phyloP scores from a whole-genome alignment of 2,888 invertebrate genomes.

The Drosophila leonis region DNA sequence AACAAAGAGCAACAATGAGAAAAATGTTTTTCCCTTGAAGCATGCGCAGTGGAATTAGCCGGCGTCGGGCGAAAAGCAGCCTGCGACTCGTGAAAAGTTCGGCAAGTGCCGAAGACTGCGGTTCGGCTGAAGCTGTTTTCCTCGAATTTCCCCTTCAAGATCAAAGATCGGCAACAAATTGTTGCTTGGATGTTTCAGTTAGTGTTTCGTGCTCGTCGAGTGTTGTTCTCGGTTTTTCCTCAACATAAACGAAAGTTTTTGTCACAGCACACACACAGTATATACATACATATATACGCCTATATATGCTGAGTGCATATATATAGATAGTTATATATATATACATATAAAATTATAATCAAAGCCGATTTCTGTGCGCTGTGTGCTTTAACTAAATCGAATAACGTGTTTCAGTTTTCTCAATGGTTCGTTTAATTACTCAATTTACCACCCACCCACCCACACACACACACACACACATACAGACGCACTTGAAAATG shows the following conservation, averaged over 20 bases:
- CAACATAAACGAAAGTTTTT: slow-evolving; percentile 82
- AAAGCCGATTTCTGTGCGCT: slow-evolving; percentile 25
- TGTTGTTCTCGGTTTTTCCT: slow-evolving; percentile 85
- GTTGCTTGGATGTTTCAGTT: slow-evolving; percentile 76
- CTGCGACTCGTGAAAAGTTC: slow-evolving; percentile 23
- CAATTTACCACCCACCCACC: slow-evolving; percentile 20
- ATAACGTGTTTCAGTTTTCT: slow-evolving; percentile 39
- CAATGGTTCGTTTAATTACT: slow-evolving; percentile 49
- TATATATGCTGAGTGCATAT: slow-evolving; percentile 63
- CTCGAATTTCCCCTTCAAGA: slow-evolving; percentile 44
- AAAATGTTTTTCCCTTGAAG: slow-evolving; percentile 24
- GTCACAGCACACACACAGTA: slow-evolving; percentile 56
- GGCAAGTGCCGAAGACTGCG: slow-evolving; percentile 37
- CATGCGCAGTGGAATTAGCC: slow-evolving; percentile 51
- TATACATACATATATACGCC: slow-evolving; percentile 50
- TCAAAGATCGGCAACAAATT: slow-evolving; percentile 35
- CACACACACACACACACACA: background rate
- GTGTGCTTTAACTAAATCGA: slow-evolving; percentile 42
- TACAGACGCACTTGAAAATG: slow-evolving; percentile 23
- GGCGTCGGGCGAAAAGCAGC: slow-evolving; percentile 32
- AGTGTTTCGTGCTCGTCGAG: slow-evolving; percentile 86
- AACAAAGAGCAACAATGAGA: slow-evolving; percentile 47
- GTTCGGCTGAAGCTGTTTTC: slow-evolving; percentile 21
- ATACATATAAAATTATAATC: slow-evolving; percentile 46
- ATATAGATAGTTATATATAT: slow-evolving; percentile 63